Conservation (phyloP, 2,888 invertebrate genomes). For the Pollenia amentaria region DNA sequence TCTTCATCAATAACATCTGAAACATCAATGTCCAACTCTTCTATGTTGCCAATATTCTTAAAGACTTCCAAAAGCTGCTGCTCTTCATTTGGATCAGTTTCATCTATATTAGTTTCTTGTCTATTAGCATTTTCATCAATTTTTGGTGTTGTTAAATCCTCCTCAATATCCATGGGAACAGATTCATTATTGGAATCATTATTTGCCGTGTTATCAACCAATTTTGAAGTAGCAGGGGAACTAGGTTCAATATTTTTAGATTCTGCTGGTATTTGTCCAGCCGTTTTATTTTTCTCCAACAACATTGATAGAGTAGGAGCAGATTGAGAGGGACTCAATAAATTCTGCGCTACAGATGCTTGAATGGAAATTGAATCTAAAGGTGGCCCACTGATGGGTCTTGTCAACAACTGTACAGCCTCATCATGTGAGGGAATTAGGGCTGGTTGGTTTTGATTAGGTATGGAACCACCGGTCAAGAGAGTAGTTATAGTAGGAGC, state of each 20-base stretch:
- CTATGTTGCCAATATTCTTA: constrained; percentile 83
- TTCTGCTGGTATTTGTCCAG: constrained; percentile 29
- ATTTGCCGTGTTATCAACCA: not conserved
- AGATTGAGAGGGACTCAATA: constrained; percentile 87
- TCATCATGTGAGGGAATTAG: constrained; percentile 77
- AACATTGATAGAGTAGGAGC: constrained; percentile 91
- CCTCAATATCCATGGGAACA: constrained; percentile 77
- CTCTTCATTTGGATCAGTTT: constrained; percentile 81
- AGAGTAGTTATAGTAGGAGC: constrained; percentile 85
- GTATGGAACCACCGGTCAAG: constrained; percentile 81
- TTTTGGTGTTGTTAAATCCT: constrained; percentile 70
- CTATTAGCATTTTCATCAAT: constrained; percentile 27
- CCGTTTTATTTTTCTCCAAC: constrained; percentile 86
- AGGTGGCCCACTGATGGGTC: constrained; percentile 83
- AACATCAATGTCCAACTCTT: constrained; percentile 82
- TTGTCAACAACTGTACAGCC: constrained; percentile 77
- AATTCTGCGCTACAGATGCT: constrained; percentile 78
- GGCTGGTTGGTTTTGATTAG: constrained; percentile 79
- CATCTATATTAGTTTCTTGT: constrained; percentile 75
- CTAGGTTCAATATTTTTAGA: constrained; percentile 25
- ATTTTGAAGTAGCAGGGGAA: not conserved
- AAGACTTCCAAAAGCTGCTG: constrained; percentile 83
- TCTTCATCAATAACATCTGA: constrained; percentile 83
- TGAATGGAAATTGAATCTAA: constrained; percentile 51
- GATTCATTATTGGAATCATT: constrained; percentile 75